Evolutionary conservation across 2,113 vertebrate genomes (phyloP).

Genomic region (Caretta caretta): DNA sequence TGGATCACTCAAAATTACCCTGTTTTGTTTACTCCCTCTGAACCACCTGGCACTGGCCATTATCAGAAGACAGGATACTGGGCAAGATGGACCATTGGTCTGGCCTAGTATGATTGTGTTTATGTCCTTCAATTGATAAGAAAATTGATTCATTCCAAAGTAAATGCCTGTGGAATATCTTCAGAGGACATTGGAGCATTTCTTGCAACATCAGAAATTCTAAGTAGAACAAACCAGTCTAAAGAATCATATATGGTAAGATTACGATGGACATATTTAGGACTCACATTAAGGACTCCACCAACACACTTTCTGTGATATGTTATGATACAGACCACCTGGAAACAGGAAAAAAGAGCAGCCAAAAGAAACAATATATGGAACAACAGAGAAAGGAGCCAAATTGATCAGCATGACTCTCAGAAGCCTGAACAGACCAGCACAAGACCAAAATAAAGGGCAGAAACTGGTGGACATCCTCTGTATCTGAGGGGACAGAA

Average conservation of each 20-base stretch:
- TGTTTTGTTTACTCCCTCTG: neutral
- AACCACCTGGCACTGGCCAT: neutral
- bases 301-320: neutral
- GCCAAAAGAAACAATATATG: neutral
- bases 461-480: too few relatives aligned
- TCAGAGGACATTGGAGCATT: neutral
- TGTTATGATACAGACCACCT: neutral
- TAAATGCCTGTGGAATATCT: neutral
- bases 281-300: neutral
- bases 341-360: neutral
- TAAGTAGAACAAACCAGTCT: neutral
- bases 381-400: neutral
- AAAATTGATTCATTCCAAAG: neutral
- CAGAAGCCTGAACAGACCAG: neutral
- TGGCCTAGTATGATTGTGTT: neutral
- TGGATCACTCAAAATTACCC: neutral
- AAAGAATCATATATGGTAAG: neutral
- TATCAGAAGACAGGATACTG: neutral
- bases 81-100: neutral
- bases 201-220: neutral
- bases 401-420: neutral
- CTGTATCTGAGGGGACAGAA: too few relatives aligned
- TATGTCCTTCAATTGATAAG: neutral
- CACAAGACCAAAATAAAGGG: too few relatives aligned
- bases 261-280: neutral